Evolutionary conservation across 2,797 vertebrate genomes (phyloP), one percentile per base, ranked within the genome.

Genomic region (Falco biarmicus): DNA sequence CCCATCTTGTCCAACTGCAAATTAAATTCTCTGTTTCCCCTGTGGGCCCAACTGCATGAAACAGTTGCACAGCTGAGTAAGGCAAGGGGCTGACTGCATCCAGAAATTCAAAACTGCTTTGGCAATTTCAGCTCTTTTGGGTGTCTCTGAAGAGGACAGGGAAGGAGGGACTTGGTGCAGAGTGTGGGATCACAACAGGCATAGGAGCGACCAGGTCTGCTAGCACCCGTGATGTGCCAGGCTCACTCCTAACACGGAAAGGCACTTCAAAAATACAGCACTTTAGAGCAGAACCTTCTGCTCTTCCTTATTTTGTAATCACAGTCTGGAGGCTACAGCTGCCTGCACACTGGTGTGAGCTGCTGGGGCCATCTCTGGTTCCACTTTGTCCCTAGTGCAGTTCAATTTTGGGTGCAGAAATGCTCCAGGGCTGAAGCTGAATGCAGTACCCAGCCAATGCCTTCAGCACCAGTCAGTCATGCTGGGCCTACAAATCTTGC

Each of bases 1-100:
- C 57, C 29, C 82, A 32, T 87, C 37, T 56, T 89, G 91, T 87
- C 89, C 96, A 96, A 93, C 37, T 89, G 75, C 68, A 93, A 90
- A 96, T 95, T 84, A 73, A 96, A 85, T 95, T 95, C 60, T 81
- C 41, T 32, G 29, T 87, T 94, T 95, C 37, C 79, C 76, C 76
- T 91, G 76, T 64, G 83, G 78, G 86, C 87, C 80, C 81, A 93
- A 39, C 34, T 51, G 78, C 69, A 92, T 59, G 59, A 89, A 89
- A 77, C 13, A 73, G 48, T n/a, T 60, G 76, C 48, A 68, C 34
- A 81, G 65, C 51, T 77, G 76, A 80, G 37, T 34, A 59, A 37
- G 65, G 85, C 64, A 66, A 68, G 60, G 20, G 51, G 41, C 73
- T 85, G 61, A 41, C 91, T 89, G 65, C 56, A 78, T 73, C 83